Base-by-base conservation (phyloP, 1,140 invertebrate species). In the Ganaspis sp. region DNA sequence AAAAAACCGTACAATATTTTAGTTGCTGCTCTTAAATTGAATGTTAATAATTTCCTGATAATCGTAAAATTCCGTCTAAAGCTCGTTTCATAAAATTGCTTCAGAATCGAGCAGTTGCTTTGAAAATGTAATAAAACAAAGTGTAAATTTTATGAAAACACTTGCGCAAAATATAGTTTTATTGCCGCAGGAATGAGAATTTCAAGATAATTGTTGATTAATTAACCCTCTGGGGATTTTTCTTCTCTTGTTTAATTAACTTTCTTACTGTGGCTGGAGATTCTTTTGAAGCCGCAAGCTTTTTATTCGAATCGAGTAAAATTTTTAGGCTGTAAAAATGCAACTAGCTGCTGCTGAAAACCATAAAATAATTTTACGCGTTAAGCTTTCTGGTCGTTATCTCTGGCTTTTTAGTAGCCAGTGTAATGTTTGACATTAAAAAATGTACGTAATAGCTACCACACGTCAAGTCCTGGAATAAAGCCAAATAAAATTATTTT, bases 381-480 rank as follows among this genome's bases (percentile, higher is more conserved):
- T 49, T 49, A 49, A 49, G 45, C 45, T 49, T 49, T 23, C 53
- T 15, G 40, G 71, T 76, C 72, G 73, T 75, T 72, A 38, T 74
- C 6, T 11, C 64, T 37, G 53, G 73, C 69, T 53, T 45, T 70
- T 70, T 21, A 64, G 40, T 40, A 78, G 76, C 76, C 53, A 34
- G 29, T 58, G 17, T 49, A 49, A 49, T 76, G 49, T 78, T 81
- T 78, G 70, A 53, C 72, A 76, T 76, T 81, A 81, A 81, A 76
- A 78, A 81, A 74, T 81, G 70, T 76, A 81, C 37, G 73, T 64
- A 21, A 74, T 69, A 64, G 37, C 71, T 49, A 53, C 40, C 34
- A 34, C 23, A 53, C 71, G 45, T 72, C 71, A 72, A 5, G 29
- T 58, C 17, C 45, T 74, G 73, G 73, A 21, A 42, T 34, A 37